Percentiles rank a stretch among this genome's conserved stretches.
Evolutionary conservation across 1,140 invertebrate genomes (phyloP).

Genomic region (Microvelia longipes): DNA sequence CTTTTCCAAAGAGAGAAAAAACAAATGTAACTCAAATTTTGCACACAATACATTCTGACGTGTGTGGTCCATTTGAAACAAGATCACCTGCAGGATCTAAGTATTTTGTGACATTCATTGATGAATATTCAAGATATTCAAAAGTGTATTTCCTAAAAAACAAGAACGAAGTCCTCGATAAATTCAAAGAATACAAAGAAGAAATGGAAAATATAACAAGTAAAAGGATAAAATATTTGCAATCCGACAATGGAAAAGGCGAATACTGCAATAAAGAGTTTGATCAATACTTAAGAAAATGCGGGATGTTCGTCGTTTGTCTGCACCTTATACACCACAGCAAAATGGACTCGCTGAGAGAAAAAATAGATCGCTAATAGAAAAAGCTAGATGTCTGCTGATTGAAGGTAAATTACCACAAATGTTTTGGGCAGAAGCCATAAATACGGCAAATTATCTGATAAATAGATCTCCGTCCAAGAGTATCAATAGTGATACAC

Average conservation of each 20-base stretch:
- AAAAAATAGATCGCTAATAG: constrained; percentile 26
- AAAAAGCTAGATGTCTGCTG: constrained; percentile 24
- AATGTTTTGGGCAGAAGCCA: constrained; percentile 19
- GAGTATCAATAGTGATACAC: constrained; percentile 24
- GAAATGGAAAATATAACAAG: constrained; percentile 4
- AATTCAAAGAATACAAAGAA: constrained; percentile 8
- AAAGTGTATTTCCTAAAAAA: constrained; percentile 3
- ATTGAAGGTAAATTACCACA: constrained; percentile 17
- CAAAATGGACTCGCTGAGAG: constrained; percentile 30
- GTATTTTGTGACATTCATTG: neutral
- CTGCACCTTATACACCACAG: constrained; percentile 27
- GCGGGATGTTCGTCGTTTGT: constrained; percentile 2
- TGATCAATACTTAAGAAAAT: constrained; percentile 3
- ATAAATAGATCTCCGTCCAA: constrained; percentile 25
- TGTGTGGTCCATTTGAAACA: neutral
- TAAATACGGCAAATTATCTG: constrained; percentile 30
- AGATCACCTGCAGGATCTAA: neutral
- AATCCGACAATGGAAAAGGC: constrained; percentile 24
- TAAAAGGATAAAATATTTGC: constrained; percentile 14
- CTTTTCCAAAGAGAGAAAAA: neutral
- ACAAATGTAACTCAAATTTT: neutral
- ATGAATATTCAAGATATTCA: neutral
- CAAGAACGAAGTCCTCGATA: constrained; percentile 3
- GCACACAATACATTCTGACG: neutral
- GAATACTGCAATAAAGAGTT: constrained; percentile 20